Evolutionary conservation across 2,888 invertebrate genomes (phyloP).

Genomic region (Steinernema hermaphroditum): DNA sequence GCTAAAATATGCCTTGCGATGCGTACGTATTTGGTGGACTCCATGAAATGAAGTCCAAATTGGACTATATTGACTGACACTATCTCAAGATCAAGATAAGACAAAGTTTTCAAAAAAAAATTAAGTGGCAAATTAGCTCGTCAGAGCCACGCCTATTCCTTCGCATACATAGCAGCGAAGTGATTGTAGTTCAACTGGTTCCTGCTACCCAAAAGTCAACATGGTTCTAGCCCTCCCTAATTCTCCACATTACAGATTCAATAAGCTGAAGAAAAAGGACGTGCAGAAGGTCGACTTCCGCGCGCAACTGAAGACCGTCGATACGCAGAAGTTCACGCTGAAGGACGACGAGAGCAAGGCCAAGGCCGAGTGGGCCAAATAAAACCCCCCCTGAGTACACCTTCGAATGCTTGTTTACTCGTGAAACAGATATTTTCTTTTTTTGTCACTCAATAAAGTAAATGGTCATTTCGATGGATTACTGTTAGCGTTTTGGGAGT

Average conservation of each 20-base stretch:
- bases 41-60: too few species aligned
- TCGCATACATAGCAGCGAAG: too few species aligned
- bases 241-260: constrained; percentile 57
- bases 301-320: constrained; percentile 61
- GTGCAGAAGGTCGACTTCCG: constrained; percentile 63
- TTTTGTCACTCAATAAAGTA: constrained; percentile 14
- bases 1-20: too few species aligned
- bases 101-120: too few species aligned
- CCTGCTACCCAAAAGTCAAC: too few species aligned
- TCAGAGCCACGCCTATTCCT: too few species aligned
- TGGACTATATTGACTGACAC: too few species aligned
- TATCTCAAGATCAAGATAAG: too few species aligned
- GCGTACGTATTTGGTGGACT: too few species aligned
- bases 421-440: background rate
- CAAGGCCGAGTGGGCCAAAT: constrained; percentile 33
- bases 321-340: constrained; percentile 62
- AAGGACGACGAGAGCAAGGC: constrained; percentile 46
- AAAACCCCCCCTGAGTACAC: background rate
- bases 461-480: background rate
- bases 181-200: too few species aligned
- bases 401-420: background rate
- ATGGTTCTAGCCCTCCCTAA: too few species aligned
- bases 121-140: too few species aligned
- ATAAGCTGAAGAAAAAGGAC: constrained; percentile 65
- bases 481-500: background rate